Percentiles rank a stretch among this genome's conserved stretches.
These are phyloP conservation scores for Drosophila prostipennis DNA, from an alignment of 2,888 invertebrate species.

Conservation along the genomic window DNA sequence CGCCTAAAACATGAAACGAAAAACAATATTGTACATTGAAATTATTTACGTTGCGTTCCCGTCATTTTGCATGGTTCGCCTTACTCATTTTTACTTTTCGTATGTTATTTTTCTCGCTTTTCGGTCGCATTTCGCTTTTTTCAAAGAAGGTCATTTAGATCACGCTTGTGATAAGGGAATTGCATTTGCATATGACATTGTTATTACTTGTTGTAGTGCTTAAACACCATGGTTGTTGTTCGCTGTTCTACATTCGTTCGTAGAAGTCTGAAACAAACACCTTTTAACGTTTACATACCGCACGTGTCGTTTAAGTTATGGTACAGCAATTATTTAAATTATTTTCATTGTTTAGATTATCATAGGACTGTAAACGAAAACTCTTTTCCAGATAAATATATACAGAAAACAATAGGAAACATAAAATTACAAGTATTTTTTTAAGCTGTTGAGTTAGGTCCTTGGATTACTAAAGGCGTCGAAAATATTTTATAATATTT, in stretches of 20 bases:
- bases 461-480: background rate
- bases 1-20: conserved; percentile 64
- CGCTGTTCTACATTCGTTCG: conserved; percentile 35
- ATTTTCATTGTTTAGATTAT: conserved; percentile 45
- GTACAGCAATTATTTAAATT: conserved; percentile 50
- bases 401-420: conserved; percentile 28
- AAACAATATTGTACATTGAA: conserved; percentile 45
- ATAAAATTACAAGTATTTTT: background rate
- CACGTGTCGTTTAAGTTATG: conserved; percentile 55
- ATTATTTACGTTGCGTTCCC: conserved; percentile 52
- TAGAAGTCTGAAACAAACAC: conserved; percentile 49
- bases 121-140: conserved; percentile 35
- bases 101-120: conserved; percentile 22
- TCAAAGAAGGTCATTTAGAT: conserved; percentile 74
- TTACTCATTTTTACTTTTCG: conserved; percentile 30
- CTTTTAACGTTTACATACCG: conserved; percentile 60
- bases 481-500: too few relatives aligned
- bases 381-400: conserved; percentile 29
- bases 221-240: conserved; percentile 35
- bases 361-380: conserved; percentile 57
- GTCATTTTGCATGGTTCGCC: conserved; percentile 30
- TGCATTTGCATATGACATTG: conserved; percentile 66
- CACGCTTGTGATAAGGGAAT: conserved; percentile 67
- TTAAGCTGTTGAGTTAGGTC: background rate
- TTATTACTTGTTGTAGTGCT: conserved; percentile 29